These are phyloP conservation scores for Mobula hypostoma DNA, from an alignment of 2,113 vertebrate species.

Conservation along the genomic window DNA sequence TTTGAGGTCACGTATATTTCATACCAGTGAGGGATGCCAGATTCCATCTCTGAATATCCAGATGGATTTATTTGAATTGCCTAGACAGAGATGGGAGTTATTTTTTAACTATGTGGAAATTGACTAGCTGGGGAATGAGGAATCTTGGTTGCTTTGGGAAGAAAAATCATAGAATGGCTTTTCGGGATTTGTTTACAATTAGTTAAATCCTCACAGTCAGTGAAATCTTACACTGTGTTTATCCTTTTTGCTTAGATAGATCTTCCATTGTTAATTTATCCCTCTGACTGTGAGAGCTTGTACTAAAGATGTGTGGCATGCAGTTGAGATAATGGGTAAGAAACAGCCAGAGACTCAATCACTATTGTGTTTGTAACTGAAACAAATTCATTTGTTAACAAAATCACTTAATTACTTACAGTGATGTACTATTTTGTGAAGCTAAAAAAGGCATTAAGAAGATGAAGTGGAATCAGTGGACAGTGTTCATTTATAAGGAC, in stretches of 20 bases:
- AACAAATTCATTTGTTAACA: constrained; percentile 19
- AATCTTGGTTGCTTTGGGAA: neutral
- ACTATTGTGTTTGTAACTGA: neutral
- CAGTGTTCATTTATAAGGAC: neutral
- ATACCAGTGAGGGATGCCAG: too few species aligned
- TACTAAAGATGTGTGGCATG: constrained; percentile 3
- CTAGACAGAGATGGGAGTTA: neutral
- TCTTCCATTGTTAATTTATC: constrained; percentile 30
- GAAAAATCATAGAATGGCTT: neutral
- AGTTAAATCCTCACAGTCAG: neutral
- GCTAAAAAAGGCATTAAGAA: neutral
- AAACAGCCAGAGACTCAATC: neutral
- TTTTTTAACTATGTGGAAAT: neutral
- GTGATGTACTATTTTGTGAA: neutral
- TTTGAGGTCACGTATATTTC: too few species aligned
- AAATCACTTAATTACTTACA: neutral
- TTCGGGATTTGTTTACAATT: neutral
- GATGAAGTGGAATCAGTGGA: neutral
- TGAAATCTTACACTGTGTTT: constrained; percentile 28
- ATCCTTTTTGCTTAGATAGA: constrained; percentile 21
- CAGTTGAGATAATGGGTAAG: neutral
- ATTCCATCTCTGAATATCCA: too few species aligned
- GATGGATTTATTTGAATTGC: neutral
- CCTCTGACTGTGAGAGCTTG: neutral
- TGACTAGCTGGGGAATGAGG: neutral